Base-by-base conservation (phyloP, 2,888 invertebrate species). In the Campoplex nolae region DNA sequence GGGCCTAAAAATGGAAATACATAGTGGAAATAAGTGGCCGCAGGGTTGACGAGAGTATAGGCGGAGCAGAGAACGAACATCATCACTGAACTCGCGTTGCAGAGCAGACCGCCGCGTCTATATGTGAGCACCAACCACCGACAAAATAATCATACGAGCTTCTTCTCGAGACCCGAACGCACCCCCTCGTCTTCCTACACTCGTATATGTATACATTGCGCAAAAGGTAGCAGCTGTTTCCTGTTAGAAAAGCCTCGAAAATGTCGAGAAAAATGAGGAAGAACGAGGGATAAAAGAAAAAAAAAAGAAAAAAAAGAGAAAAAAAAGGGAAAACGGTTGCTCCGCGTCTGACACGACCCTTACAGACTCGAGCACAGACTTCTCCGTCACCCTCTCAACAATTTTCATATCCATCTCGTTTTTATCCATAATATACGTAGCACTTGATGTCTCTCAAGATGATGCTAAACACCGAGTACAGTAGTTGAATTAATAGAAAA, bases 201-300 rank as follows among this genome's bases (percentile, higher is more conserved):
- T 0, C 11, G 11, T 45, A 35, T n/a, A 42, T 28, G 23, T 68
- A 62, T 48, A 23, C 71, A 71, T 68, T 16, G 51, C 23, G 48
- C 51, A 48, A 62, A 75, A 79, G 73, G 74, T 65, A 88, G 89
- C 93, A 93, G 93, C 93, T 93, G 93, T 89, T 93, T 93, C 93
- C 93, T 91, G 92, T 90, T 89, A 88, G 85, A 89, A 90, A 90
- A 92, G 86, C 88, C 76, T 84, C 85, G 82, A 84, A 79, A 79
- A 79, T 80, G 88, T 83, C 78, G 80, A 76, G 83, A 83, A 86
- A 86, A 86, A 70, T 58, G 78, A 68, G 68, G 51, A 84, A 77
- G 83, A 87, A 83, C 48, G 67, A 73, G 83, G 81, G 84, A 76
- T 58, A 56, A 67, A 13, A 23, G 38, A 28, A 76, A 62, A 32